These are phyloP conservation scores for Campaea margaritaria DNA, from an alignment of 2,888 invertebrate genomes.

Conservation along the genomic window DNA sequence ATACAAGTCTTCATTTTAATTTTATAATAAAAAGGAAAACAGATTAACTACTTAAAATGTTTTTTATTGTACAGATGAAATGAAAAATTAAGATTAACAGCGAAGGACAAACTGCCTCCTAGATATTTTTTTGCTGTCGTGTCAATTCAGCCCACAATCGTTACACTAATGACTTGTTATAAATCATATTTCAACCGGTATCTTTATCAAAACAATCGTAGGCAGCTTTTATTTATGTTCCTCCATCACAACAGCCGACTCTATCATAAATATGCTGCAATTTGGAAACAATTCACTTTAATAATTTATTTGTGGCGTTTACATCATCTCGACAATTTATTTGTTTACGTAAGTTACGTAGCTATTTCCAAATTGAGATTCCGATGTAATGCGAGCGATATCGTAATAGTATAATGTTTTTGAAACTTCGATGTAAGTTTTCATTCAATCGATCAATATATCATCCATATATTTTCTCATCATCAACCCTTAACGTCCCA, in stretches of 20 bases:
- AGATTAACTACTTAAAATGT: no score
- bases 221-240: conserved; percentile 10
- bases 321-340: conserved; percentile 13
- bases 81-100: not conserved
- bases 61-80: no score
- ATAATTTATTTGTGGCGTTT: conserved; percentile 8
- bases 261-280: conserved; percentile 8
- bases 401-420: no score
- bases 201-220: conserved; percentile 16
- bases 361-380: no score
- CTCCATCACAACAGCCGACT: not conserved
- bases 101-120: not conserved
- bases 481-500: no score
- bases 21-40: no score
- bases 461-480: no score
- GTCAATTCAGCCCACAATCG: not conserved
- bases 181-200: conserved; percentile 9
- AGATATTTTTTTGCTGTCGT: not conserved
- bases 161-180: conserved; percentile 1
- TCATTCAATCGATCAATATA: no score
- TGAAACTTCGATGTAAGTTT: no score
- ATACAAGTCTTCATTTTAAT: no score
- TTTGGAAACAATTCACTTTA: conserved; percentile 10
- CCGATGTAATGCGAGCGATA: not conserved
- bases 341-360: no score